Percentiles rank a stretch among this genome's conserved stretches.
These are phyloP conservation scores for Nomada ferruginata DNA, from an alignment of 2,888 invertebrate genomes.

Conservation along the genomic window DNA sequence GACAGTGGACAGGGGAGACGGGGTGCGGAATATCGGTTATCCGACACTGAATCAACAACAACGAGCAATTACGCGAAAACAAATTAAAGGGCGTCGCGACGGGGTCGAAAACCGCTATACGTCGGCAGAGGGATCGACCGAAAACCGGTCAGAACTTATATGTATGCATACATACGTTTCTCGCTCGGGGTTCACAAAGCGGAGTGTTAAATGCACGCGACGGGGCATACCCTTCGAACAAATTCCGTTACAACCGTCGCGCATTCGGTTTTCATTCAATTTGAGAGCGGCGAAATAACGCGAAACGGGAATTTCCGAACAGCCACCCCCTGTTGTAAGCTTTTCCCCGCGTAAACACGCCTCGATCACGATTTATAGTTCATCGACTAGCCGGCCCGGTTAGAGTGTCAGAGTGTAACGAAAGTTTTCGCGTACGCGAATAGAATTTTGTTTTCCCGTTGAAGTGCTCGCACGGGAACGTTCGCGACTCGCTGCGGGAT, in stretches of 20 bases:
- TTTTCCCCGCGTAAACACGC: constrained; percentile 8
- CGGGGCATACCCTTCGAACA: background rate
- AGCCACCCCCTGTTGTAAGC: background rate
- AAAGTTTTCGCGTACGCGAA: constrained; percentile 1
- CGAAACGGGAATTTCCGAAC: constrained; percentile 6
- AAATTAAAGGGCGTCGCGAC: constrained; percentile 28
- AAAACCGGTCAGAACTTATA: background rate
- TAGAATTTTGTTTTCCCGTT: constrained; percentile 22
- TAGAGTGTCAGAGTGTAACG: background rate
- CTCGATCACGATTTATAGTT: constrained; percentile 6
- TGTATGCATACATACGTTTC: background rate
- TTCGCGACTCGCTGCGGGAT: background rate
- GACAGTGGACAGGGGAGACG: background rate
- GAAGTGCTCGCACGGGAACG: background rate
- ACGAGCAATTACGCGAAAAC: constrained; percentile 41
- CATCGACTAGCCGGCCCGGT: background rate
- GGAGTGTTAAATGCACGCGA: background rate
- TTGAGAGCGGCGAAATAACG: constrained; percentile 22
- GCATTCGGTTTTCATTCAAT: constrained; percentile 10
- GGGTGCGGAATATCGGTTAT: constrained; percentile 19
- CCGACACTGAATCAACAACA: constrained; percentile 29
- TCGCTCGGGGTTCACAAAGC: background rate
- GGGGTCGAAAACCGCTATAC: constrained; percentile 10
- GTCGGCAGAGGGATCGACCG: background rate
- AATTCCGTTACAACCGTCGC: background rate